Evolutionary conservation across 2,888 invertebrate species (phyloP).

Genomic region (Apotomis turbidana): DNA sequence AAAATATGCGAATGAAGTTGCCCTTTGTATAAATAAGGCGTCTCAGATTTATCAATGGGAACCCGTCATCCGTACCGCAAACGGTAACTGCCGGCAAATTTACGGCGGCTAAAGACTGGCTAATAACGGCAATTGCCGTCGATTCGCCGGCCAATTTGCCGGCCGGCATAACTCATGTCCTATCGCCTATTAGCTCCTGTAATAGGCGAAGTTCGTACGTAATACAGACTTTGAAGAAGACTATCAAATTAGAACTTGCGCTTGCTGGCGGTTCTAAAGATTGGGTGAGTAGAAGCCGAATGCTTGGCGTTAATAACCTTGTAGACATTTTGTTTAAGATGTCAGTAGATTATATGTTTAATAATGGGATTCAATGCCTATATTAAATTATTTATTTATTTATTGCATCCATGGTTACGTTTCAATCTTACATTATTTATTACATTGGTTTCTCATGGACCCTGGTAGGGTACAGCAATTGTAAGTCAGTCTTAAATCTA

Average conservation of each 20-base stretch:
- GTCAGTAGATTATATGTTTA: too few relatives aligned
- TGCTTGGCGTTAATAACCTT: too few relatives aligned
- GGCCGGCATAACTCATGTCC: slow-evolving; percentile 20
- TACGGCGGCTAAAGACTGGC: slow-evolving; percentile 17
- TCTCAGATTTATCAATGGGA: background rate
- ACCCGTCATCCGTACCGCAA: background rate
- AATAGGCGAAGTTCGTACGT: slow-evolving; percentile 19
- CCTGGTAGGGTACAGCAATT: too few relatives aligned
- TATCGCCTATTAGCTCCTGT: slow-evolving; percentile 27
- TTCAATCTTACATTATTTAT: too few relatives aligned
- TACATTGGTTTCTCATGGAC: too few relatives aligned
- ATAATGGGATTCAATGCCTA: too few relatives aligned
- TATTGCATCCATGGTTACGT: too few relatives aligned
- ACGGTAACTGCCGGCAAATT: slow-evolving; percentile 12
- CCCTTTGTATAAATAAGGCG: background rate
- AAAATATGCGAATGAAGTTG: background rate
- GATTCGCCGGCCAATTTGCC: slow-evolving; percentile 23
- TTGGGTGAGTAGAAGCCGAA: background rate
- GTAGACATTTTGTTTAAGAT: too few relatives aligned
- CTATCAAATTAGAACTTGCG: background rate
- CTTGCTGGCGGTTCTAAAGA: background rate
- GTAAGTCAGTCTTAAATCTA: too few relatives aligned
- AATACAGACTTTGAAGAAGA: slow-evolving; percentile 13
- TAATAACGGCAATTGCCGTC: slow-evolving; percentile 32
- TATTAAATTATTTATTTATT: too few relatives aligned